Conservation (phyloP, 2,888 invertebrate genomes). For the Melinopterus prodromus region DNA sequence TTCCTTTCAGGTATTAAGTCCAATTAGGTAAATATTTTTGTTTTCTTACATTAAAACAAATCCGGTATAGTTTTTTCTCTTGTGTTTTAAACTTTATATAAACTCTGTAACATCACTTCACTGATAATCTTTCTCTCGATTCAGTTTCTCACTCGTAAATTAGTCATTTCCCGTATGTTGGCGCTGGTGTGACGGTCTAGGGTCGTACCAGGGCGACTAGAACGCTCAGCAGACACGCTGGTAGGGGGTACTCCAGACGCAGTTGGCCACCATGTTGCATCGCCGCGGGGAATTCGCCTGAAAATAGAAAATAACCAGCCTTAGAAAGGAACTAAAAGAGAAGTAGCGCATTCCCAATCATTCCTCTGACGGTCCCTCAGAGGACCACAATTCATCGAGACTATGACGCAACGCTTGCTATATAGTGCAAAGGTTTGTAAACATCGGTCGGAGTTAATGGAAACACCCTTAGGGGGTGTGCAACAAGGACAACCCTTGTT, state of each 20-base stretch:
- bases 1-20: background rate
- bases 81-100: constrained; percentile 4
- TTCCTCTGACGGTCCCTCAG: background rate
- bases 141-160: background rate
- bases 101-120: constrained; percentile 6
- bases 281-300: constrained; percentile 87
- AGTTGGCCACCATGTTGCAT: constrained; percentile 84
- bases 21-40: background rate
- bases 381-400: background rate
- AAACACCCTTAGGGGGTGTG: constrained; percentile 13
- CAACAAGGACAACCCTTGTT: background rate
- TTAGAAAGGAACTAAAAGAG: background rate
- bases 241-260: constrained; percentile 75
- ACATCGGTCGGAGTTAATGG: constrained; percentile 21
- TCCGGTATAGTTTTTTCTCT: background rate
- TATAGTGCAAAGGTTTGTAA: constrained; percentile 17
- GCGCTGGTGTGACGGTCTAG: constrained; percentile 47
- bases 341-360: constrained; percentile 11
- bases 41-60: background rate
- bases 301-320: constrained; percentile 47
- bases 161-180: background rate
- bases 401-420: background rate
- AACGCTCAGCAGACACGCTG: constrained; percentile 75
- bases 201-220: constrained; percentile 69
- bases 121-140: constrained; percentile 11